These are phyloP conservation scores for Chymomyza caudatula DNA, from an alignment of 2,888 invertebrate genomes.

Conservation along the genomic window DNA sequence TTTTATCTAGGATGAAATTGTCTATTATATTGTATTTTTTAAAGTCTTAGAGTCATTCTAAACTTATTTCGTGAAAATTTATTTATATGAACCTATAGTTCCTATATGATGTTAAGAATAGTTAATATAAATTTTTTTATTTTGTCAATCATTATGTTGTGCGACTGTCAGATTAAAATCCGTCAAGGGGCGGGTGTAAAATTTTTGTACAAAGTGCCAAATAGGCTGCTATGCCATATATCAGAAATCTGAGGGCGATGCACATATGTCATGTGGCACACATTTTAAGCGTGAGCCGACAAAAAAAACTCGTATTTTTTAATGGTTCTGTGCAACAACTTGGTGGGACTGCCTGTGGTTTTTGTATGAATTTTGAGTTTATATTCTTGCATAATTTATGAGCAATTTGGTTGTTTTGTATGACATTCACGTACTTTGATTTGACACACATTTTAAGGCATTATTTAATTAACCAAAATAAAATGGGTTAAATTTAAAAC, in stretches of 20 bases:
- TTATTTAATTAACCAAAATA: constrained; percentile 46
- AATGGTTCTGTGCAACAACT: not conserved
- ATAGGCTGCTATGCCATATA: not conserved
- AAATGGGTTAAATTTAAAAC: not conserved
- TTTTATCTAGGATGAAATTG: no score
- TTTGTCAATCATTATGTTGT: no score
- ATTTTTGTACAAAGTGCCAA: no score
- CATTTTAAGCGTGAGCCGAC: not conserved
- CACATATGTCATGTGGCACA: not conserved
- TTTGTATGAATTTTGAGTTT: not conserved
- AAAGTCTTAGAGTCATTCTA: no score
- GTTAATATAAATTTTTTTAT: no score
- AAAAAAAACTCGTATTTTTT: constrained; percentile 1
- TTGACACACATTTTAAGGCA: constrained; percentile 50
- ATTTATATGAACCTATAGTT: no score
- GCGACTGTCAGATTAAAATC: no score
- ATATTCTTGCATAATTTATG: constrained; percentile 50
- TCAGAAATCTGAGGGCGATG: not conserved
- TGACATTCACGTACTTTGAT: constrained; percentile 40
- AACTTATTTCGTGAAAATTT: no score
- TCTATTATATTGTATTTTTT: no score
- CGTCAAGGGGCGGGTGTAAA: no score
- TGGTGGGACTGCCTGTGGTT: not conserved
- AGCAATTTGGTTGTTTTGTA: constrained; percentile 14
- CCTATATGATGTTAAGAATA: no score